Base-by-base conservation (phyloP, 1,140 invertebrate genomes). In the Musca vetustissima region DNA sequence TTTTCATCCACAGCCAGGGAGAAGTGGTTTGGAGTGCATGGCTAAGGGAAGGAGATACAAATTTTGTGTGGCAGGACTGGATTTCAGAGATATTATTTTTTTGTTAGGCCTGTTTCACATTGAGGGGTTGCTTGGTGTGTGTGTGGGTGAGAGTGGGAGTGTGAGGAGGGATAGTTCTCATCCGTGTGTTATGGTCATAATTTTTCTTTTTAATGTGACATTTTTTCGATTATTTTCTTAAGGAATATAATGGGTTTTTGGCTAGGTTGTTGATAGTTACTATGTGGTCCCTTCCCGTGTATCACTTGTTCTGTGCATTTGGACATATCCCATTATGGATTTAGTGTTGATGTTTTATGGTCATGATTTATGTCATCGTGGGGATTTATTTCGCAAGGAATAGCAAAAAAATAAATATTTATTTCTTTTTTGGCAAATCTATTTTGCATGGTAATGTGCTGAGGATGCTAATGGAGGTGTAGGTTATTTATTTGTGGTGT, bases 121-220 rank as follows among this genome's bases (percentile, higher is more conserved):
- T 13, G 36, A 2, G 13, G 36, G 36, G 36, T 32, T 32, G 28
- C n/a, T n/a, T n/a, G n/a, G 28, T 32, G 28, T 32, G 11, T 43
- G 36, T 9, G 11, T 43, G 36, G 1, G 36, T 43, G 11, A 8
- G 6, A 8, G 11, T 43, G 36, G 36, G 28, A 8, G 36, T 43
- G 36, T 43, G 36, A 8, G 36, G 6, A 11, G 36, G 11, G 6
- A 13, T 4, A 43, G 7, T 43, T 43, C 36, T 43, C 36, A 21
- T 32, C 36, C 28, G 57, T 61, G 28, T 36, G 28, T 61, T 61
- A 13, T 8, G 17, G 28, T 61, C 57, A 61, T 61, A 61, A 61
- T 61, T 61, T 61, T 61, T 61, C 57, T 61, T 61, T 59, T 61
- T 61, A 61, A 61, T 61, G 57, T 61, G 57, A 61, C 57, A 61